A percentile compares a stretch with the other conserved stretches of the same genome.
phyloP scores from a whole-genome alignment of 2,113 vertebrate species.

The Tetrax tetrax region DNA sequence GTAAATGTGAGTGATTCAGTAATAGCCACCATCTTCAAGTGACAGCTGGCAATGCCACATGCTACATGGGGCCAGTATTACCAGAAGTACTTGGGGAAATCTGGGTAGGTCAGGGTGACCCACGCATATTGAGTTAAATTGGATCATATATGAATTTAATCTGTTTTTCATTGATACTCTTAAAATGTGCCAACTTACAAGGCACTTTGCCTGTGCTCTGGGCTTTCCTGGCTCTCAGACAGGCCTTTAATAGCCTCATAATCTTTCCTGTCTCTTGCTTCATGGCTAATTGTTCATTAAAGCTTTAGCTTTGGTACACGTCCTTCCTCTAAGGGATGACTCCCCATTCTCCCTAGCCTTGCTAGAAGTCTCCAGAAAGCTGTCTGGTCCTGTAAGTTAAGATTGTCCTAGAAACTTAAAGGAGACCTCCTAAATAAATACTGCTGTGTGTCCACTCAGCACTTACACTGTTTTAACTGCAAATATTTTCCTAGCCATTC shows the following conservation, averaged over 20 bases:
- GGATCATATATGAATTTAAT: background rate
- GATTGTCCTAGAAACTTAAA: background rate
- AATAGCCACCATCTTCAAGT: background rate
- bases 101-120: background rate
- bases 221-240: background rate
- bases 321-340: background rate
- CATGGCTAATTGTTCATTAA: background rate
- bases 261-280: background rate
- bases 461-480: background rate
- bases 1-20: background rate
- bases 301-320: background rate
- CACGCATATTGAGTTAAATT: background rate
- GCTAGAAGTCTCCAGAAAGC: background rate
- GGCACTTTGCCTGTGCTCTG: background rate
- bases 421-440: background rate
- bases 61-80: background rate
- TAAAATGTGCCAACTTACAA: background rate
- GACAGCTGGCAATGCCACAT: background rate
- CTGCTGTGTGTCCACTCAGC: background rate
- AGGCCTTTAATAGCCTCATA: background rate
- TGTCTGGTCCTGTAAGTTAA: background rate
- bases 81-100: background rate
- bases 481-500: background rate
- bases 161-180: slow-evolving; percentile 9
- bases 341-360: background rate